Evolutionary conservation across 2,113 vertebrate genomes (phyloP), one percentile per base, ranked within the genome.

Genomic region (Genyomyrus donnyi): DNA sequence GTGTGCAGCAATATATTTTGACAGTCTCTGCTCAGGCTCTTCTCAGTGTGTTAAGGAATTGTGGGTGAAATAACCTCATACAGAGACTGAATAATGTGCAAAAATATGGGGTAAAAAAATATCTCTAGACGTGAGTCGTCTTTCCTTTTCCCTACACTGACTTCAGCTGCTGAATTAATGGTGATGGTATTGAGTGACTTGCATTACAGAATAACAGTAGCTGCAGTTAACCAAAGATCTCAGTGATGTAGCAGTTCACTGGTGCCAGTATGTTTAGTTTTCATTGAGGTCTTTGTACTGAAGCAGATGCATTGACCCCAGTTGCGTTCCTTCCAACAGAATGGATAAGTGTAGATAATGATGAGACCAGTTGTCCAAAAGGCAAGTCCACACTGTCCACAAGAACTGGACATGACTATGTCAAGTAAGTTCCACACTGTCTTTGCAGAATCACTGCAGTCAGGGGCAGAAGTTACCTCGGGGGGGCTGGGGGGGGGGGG

Each of bases 321-420:
- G 35, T 15, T 77, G 31, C 70, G 19, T 70, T 86, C 53, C 9
- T 50, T 77, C 35, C 5, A 10, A 15, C 95, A 99, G 98, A 99
- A 92, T 99, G 98, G 98, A 99, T 99, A 94, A 99, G 98, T 85
- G 91, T 99, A 5, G 98, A 99, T 92, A 98, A 98, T 89, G 98
- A 99, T 0, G 98, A 99, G 92, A 96, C 95, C 0, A 96, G 97
- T 0, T 95, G 97, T 1, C 93, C 95, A 11, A 98, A 97, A 93
- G 96, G 96, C 93, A 98, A 97, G 94, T 93, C 91, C 19, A 95
- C 94, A 0, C 92, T 95, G 35, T 92, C 94, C 6, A 92, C 96
- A 31, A 95, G 97, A 92, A 88, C 92, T n/a, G 95, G 94, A 84
- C 97, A 97, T 74, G 98, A 99, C 70, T 95, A 96, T 83, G 92